phyloP scores from a whole-genome alignment of 2,888 invertebrate genomes.

The Ischnura elegans region DNA sequence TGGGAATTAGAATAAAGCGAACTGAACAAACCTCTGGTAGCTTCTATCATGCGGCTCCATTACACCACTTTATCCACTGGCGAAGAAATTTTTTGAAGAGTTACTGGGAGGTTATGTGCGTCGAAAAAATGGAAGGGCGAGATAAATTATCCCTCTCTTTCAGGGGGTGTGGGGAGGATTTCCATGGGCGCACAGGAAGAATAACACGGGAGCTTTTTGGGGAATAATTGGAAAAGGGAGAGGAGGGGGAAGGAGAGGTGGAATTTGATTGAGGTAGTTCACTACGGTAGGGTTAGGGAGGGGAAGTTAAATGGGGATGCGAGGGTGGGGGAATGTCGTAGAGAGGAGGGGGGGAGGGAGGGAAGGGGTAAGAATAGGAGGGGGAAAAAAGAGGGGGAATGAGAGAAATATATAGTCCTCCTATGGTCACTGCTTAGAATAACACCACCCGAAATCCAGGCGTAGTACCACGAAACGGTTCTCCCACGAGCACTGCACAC shows the following conservation, averaged over 20 bases:
- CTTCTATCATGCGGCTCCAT: slow-evolving; percentile 64
- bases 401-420: slow-evolving; percentile 32
- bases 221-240: no score
- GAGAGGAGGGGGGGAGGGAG: slow-evolving; percentile 41
- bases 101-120: neutral
- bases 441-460: slow-evolving; percentile 65
- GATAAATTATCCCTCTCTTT: slow-evolving; percentile 28
- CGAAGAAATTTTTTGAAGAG: neutral
- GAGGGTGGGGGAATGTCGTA: neutral
- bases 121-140: neutral
- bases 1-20: slow-evolving; percentile 29
- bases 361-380: neutral
- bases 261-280: slow-evolving; percentile 36
- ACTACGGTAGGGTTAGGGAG: neutral
- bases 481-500: slow-evolving; percentile 59
- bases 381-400: neutral
- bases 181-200: neutral
- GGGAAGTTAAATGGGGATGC: neutral
- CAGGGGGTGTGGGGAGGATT: neutral
- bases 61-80: slow-evolving; percentile 65
- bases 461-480: slow-evolving; percentile 3
- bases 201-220: slow-evolving; percentile 21
- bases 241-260: neutral
- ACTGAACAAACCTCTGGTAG: slow-evolving; percentile 59
- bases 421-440: slow-evolving; percentile 51